Evolutionary conservation across 1,140 invertebrate genomes (phyloP).

Genomic region (Berghia stephanieae): DNA sequence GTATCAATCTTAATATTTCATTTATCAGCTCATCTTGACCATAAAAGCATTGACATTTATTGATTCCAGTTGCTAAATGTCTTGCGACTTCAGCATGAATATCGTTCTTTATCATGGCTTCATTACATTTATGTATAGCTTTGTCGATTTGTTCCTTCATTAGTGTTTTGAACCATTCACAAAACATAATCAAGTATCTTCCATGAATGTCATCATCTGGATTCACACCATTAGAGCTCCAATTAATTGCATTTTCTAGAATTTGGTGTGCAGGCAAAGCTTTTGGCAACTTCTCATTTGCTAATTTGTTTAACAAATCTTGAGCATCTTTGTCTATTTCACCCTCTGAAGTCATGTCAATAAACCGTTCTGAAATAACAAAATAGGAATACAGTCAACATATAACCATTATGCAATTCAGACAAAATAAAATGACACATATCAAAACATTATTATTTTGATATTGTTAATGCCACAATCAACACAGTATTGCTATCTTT

Average conservation of each 20-base stretch:
- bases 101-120: constrained; percentile 24
- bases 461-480: no score
- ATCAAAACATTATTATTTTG: no score
- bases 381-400: no score
- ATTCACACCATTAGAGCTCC: constrained; percentile 40
- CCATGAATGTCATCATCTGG: constrained; percentile 36
- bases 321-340: constrained; percentile 41
- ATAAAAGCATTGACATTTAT: constrained; percentile 42
- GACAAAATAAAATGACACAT: no score
- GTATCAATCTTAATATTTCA: constrained; percentile 30
- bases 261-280: constrained; percentile 21
- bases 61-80: constrained; percentile 85
- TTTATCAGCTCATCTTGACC: constrained; percentile 43
- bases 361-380: constrained; percentile 38
- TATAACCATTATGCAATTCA: no score
- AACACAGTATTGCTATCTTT: no score
- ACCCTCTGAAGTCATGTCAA: constrained; percentile 37
- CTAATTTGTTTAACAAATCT: constrained; percentile 33
- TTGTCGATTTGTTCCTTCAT: constrained; percentile 44
- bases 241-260: constrained; percentile 32
- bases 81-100: constrained; percentile 83
- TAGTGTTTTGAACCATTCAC: constrained; percentile 40
- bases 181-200: constrained; percentile 44
- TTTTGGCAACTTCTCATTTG: constrained; percentile 33
- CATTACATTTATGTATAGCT: neutral